Percentiles rank a stretch among this genome's conserved stretches.
phyloP scores from a whole-genome alignment of 2,888 invertebrate genomes.

The Rhingia rostrata region DNA sequence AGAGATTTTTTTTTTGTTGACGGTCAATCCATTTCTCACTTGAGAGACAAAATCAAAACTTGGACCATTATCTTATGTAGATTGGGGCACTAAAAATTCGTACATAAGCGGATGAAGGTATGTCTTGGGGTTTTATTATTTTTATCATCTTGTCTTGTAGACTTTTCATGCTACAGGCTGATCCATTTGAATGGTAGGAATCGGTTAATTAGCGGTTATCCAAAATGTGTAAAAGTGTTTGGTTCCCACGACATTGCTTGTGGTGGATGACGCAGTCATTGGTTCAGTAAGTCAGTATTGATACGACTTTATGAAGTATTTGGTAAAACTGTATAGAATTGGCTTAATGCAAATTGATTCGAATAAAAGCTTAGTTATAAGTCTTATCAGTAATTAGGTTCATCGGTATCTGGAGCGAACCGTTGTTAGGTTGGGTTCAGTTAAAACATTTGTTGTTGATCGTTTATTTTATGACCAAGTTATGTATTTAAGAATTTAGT shows the following conservation, averaged over 20 bases:
- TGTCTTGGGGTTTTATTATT: slow-evolving; percentile 25
- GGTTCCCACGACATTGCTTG: slow-evolving; percentile 34
- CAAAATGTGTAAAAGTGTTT: neutral
- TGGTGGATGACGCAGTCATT: slow-evolving; percentile 24
- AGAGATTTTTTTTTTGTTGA: slow-evolving; percentile 49
- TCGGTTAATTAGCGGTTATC: slow-evolving; percentile 2
- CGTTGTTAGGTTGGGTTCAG: no score
- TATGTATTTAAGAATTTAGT: no score
- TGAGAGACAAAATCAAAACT: slow-evolving; percentile 22
- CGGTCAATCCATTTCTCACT: slow-evolving; percentile 25
- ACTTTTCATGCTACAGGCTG: slow-evolving; percentile 3
- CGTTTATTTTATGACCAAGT: no score
- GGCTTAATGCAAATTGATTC: slow-evolving; percentile 14
- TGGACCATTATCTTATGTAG: slow-evolving; percentile 37
- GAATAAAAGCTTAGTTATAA: neutral
- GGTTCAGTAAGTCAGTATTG: slow-evolving; percentile 37
- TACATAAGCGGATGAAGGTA: slow-evolving; percentile 15
- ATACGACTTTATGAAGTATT: neutral
- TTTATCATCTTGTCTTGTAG: slow-evolving; percentile 19
- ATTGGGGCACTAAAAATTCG: slow-evolving; percentile 38
- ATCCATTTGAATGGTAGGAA: neutral
- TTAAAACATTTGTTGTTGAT: no score
- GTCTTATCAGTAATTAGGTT: neutral
- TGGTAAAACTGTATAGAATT: slow-evolving; percentile 3
- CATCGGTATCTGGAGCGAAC: neutral